Evolutionary conservation across 2,888 invertebrate species (phyloP).

Genomic region (Erebia epiphron): DNA sequence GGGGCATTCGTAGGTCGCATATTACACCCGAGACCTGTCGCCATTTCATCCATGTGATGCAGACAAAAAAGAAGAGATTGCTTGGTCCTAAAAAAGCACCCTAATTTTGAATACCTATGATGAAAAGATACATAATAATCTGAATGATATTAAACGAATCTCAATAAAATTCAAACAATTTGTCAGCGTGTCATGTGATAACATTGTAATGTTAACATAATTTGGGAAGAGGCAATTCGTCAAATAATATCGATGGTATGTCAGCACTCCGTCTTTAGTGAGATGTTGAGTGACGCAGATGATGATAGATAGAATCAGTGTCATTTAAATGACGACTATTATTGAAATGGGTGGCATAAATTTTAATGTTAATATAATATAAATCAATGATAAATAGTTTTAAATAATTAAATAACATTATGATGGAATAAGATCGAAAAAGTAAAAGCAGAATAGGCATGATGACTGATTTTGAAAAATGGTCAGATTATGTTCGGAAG

Average conservation of each 20-base stretch:
- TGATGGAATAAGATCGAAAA: no score
- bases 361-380: background rate
- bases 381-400: no score
- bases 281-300: slow-evolving; percentile 57
- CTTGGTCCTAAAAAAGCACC: no score
- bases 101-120: no score
- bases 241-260: slow-evolving; percentile 63
- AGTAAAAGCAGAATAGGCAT: no score
- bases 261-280: slow-evolving; percentile 66
- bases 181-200: slow-evolving; percentile 33
- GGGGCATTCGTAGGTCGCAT: no score
- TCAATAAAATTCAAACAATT: slow-evolving; percentile 28
- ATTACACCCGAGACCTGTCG: no score
- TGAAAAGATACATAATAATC: slow-evolving; percentile 5
- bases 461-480: no score
- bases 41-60: no score
- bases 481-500: no score
- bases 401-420: no score
- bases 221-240: slow-evolving; percentile 58
- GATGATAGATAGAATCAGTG: slow-evolving; percentile 48
- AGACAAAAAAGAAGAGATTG: no score
- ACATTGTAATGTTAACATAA: slow-evolving; percentile 41
- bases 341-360: slow-evolving; percentile 5
- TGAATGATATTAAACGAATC: background rate
- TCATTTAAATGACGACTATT: slow-evolving; percentile 39